Base-by-base conservation (phyloP, 2,113 vertebrate species). In the Lagopus leucura region DNA sequence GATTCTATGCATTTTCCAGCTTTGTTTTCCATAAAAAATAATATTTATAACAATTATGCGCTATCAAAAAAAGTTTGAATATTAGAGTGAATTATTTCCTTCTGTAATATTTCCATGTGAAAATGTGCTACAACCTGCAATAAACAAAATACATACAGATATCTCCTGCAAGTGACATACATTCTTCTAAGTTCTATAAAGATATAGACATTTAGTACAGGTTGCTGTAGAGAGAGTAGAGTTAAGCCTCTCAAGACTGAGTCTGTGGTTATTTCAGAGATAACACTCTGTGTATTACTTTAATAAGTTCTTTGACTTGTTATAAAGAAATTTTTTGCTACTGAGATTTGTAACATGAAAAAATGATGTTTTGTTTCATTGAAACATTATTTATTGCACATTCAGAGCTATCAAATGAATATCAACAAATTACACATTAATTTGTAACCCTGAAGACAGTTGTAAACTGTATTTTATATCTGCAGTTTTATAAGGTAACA, bases 211-310 rank as follows among this genome's bases (percentile, higher is more conserved):
- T 70, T 75, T 72, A 57, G 54, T 40, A 10, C n/a, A 55, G 52
- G 17, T 72, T 91, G 85, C n/a, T 82, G 75, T 21, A 60, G 43
- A 64, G 67, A 85, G 80, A 96, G 91, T 73, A 63, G 24, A 63
- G 16, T 83, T 74, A 86, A 92, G 27, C 18, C 74, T 43, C 80
- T 7, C 30, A 86, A 93, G 75, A 81, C 54, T 83, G 52, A 70
- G 28, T 86, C 95, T 12, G 61, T 43, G 34, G 84, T 81, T 89
- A 88, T 83, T 89, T 95, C 89, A 76, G 81, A 89, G 40, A 93
- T 17, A 83, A 50, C 12, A 50, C 27, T 85, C 40, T 85, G 42
- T 94, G 94, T 72, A 83, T 79, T 86, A 84, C 38, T 94, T 93
- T 89, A 94, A 91, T 91, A 60, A 18, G n/a, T 83, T 86, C 11